phyloP scores from a whole-genome alignment of 2,888 invertebrate genomes.

The Stenichneumon culpator region DNA sequence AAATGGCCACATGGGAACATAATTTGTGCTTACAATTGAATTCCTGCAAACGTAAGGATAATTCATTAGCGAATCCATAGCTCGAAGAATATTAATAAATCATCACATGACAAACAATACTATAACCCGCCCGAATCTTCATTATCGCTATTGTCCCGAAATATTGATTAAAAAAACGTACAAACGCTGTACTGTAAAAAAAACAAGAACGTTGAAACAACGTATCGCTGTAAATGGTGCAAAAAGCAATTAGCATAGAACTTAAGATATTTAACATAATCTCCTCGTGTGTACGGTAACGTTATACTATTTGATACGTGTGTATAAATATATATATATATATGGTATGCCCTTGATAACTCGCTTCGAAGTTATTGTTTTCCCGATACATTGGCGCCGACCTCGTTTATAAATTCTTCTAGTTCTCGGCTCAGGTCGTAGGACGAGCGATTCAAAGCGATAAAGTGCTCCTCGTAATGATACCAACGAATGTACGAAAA shows the following conservation, averaged over 20 bases:
- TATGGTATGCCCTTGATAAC: slow-evolving; percentile 30
- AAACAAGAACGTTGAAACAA: slow-evolving; percentile 33
- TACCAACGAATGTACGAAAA: slow-evolving; percentile 80
- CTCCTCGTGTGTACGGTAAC: slow-evolving; percentile 25
- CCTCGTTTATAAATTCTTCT: slow-evolving; percentile 68
- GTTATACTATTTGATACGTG: slow-evolving; percentile 43
- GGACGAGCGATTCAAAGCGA: slow-evolving; percentile 71
- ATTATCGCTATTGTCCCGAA: slow-evolving; percentile 18
- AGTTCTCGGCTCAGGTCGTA: slow-evolving; percentile 72
- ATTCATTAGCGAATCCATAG: slow-evolving; percentile 6
- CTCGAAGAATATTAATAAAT: slow-evolving; percentile 29
- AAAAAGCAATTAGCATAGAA: slow-evolving; percentile 37
- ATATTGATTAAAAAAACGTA: slow-evolving; percentile 23
- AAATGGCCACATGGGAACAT: slow-evolving; percentile 12
- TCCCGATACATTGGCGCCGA: slow-evolving; percentile 14
- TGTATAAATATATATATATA: slow-evolving; percentile 47
- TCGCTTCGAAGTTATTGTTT: slow-evolving; percentile 46
- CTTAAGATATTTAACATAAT: slow-evolving; percentile 41
- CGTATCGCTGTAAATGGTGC: slow-evolving; percentile 53
- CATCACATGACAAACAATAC: slow-evolving; percentile 31
- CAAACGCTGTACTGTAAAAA: slow-evolving; percentile 19
- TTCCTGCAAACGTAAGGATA: not conserved
- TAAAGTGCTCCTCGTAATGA: slow-evolving; percentile 74
- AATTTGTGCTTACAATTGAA: slow-evolving; percentile 23
- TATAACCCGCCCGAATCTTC: slow-evolving; percentile 19